Percentiles rank a stretch among this genome's conserved stretches.
Evolutionary conservation across 2,888 invertebrate species (phyloP).

Genomic region (Drosophila flavopinicola): DNA sequence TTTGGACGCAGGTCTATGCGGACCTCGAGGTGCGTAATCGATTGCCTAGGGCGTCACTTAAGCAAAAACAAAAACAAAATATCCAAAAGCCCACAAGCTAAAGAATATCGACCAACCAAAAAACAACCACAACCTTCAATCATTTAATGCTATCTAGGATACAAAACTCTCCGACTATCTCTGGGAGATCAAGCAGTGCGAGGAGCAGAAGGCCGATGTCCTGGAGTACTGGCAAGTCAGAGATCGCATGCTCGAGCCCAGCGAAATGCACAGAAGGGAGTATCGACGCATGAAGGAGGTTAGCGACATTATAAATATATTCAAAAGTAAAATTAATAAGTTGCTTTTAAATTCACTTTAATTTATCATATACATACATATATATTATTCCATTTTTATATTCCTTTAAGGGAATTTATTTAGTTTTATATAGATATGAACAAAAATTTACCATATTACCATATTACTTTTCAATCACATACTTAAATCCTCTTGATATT

Average conservation of each 20-base stretch:
- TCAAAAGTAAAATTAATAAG: no score
- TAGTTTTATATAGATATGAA: no score
- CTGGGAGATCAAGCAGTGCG: constrained; percentile 93
- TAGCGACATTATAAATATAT: not conserved
- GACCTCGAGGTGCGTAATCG: constrained; percentile 90
- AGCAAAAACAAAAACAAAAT: no score
- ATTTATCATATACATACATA: no score
- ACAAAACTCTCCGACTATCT: constrained; percentile 95
- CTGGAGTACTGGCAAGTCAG: constrained; percentile 86
- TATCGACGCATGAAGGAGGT: constrained; percentile 81
- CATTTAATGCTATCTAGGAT: constrained; percentile 86
- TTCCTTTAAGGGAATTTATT: no score
- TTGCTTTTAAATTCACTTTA: no score
- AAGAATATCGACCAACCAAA: constrained; percentile 4
- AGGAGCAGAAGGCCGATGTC: constrained; percentile 91
- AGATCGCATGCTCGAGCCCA: constrained; percentile 86
- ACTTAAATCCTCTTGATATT: not conserved
- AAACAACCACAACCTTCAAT: constrained; percentile 23
- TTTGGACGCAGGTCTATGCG: constrained; percentile 98
- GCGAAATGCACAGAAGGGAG: constrained; percentile 86
- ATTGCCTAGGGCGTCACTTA: constrained; percentile 19
- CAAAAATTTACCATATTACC: no score
- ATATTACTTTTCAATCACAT: no score
- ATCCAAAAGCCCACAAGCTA: no score
- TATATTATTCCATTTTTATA: no score